Evolutionary conservation across 2,888 invertebrate species (phyloP).

Genomic region (Eurytoma adleriae): DNA sequence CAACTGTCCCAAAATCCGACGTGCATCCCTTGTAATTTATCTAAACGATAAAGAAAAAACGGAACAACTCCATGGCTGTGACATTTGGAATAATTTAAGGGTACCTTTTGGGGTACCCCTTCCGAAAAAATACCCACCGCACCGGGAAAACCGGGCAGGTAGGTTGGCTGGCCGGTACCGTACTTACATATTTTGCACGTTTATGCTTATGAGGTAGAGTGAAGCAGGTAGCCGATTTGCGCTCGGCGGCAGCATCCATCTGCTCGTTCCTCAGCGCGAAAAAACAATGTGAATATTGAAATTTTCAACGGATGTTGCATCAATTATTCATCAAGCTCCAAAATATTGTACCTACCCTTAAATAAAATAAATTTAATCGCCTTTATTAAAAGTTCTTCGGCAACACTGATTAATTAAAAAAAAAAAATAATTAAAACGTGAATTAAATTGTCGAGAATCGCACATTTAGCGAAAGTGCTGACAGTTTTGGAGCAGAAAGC

Average conservation of each 20-base stretch:
- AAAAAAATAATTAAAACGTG: no score
- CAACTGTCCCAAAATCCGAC: neutral
- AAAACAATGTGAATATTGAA: slow-evolving; percentile 34
- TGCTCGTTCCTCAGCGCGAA: neutral
- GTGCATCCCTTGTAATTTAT: neutral
- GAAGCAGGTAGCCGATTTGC: slow-evolving; percentile 52
- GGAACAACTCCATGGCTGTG: neutral
- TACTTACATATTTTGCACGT: slow-evolving; percentile 16
- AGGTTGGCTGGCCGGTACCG: slow-evolving; percentile 13
- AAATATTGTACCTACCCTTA: no score
- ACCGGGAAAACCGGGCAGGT: slow-evolving; percentile 66
- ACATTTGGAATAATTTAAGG: slow-evolving; percentile 51
- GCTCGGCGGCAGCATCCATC: neutral
- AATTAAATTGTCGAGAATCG: neutral
- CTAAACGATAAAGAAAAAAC: slow-evolving; percentile 9
- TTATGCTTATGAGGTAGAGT: slow-evolving; percentile 21
- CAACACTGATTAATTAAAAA: no score
- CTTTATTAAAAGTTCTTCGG: no score
- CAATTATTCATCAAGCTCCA: slow-evolving; percentile 13
- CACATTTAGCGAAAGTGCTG: neutral
- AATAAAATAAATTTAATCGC: no score
- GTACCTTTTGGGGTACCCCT: slow-evolving; percentile 50
- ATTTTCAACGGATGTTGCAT: slow-evolving; percentile 16
- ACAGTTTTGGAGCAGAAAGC: no score
- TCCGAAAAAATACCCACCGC: slow-evolving; percentile 61